Conservation (phyloP, 1,140 invertebrate species). For the Phortica variegata region DNA sequence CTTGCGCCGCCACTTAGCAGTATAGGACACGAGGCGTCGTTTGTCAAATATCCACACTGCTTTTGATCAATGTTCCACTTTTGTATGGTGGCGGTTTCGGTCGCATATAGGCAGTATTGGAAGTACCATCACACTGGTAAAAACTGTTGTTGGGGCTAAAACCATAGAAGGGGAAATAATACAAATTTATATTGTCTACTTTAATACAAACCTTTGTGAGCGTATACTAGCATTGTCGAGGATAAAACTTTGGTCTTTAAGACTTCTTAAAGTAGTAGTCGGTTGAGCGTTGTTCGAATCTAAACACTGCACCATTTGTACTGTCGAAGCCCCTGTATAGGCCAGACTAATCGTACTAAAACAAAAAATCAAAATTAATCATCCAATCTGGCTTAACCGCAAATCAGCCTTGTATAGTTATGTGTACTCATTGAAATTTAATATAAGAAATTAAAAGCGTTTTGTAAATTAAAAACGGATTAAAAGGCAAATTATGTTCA, state of each 20-base stretch:
- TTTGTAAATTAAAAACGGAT: too few species aligned
- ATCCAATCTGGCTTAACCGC: too few species aligned
- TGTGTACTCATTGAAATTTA: too few species aligned
- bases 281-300: slow-evolving; percentile 47
- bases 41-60: slow-evolving; percentile 54
- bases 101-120: slow-evolving; percentile 41
- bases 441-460: too few species aligned
- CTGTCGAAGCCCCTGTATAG: slow-evolving; percentile 39
- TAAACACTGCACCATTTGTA: slow-evolving; percentile 56
- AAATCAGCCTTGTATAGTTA: too few species aligned
- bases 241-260: slow-evolving; percentile 51
- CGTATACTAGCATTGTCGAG: slow-evolving; percentile 47
- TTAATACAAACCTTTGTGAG: slow-evolving; percentile 43
- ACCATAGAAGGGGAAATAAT: neutral
- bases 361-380: neutral
- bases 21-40: slow-evolving; percentile 50
- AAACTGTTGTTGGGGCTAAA: slow-evolving; percentile 46
- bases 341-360: slow-evolving; percentile 28
- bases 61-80: slow-evolving; percentile 35
- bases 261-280: slow-evolving; percentile 46
- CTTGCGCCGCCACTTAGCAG: slow-evolving; percentile 37
- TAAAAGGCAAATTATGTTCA: too few species aligned
- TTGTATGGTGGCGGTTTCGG: slow-evolving; percentile 55
- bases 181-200: neutral
- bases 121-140: slow-evolving; percentile 41